phyloP scores from a whole-genome alignment of 2,113 vertebrate species.

The Alectura lathami region DNA sequence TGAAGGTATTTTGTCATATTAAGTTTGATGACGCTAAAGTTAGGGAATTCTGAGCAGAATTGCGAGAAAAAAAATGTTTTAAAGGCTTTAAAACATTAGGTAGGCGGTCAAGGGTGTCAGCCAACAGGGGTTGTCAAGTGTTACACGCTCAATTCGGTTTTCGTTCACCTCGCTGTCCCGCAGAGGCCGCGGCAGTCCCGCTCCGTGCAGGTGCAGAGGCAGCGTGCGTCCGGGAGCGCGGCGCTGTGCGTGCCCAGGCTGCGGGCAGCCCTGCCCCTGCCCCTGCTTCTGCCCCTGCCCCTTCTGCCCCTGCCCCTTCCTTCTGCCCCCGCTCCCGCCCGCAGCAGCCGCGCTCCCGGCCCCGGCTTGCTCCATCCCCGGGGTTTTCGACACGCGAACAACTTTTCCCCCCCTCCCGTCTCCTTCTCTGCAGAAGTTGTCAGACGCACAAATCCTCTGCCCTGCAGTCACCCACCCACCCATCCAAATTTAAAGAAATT shows the following conservation, averaged over 20 bases:
- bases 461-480: background rate
- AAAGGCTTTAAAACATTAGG: constrained; percentile 87
- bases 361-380: no score
- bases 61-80: constrained; percentile 86
- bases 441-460: constrained; percentile 50
- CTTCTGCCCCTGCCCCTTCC: no score
- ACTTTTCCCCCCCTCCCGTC: background rate
- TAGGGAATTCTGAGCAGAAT: constrained; percentile 89
- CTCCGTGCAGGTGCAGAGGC: constrained; percentile 66
- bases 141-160: constrained; percentile 85
- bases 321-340: no score
- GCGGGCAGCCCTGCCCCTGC: no score
- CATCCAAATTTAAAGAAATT: constrained; percentile 30
- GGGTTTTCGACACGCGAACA: background rate
- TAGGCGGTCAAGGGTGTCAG: constrained; percentile 87
- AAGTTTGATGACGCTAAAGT: constrained; percentile 92
- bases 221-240: background rate
- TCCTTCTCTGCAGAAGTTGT: background rate
- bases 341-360: no score
- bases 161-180: constrained; percentile 86
- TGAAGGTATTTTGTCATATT: constrained; percentile 94
- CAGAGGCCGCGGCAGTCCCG: constrained; percentile 65
- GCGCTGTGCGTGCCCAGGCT: no score
- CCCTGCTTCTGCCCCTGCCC: no score
- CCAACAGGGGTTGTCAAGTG: constrained; percentile 85